Evolutionary conservation across 2,888 invertebrate species (phyloP).

Genomic region (Crocallis elinguaria): DNA sequence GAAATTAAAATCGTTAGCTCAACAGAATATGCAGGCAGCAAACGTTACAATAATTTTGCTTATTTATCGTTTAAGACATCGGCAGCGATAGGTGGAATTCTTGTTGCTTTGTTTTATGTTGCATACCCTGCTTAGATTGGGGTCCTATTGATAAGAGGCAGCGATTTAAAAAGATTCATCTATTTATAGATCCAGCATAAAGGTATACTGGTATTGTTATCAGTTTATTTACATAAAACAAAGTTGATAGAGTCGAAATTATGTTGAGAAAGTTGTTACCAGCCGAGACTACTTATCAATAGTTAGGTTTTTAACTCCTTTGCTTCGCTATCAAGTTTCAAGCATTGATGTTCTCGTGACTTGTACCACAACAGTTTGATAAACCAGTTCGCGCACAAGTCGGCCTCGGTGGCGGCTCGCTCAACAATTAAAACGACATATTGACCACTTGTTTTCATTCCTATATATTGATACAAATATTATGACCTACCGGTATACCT

Average conservation of each 20-base stretch:
- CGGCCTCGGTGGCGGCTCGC: slow-evolving; percentile 75
- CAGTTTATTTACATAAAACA: slow-evolving; percentile 1
- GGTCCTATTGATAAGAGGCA: slow-evolving; percentile 46
- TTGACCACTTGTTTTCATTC: slow-evolving; percentile 77
- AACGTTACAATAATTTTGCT: slow-evolving; percentile 31
- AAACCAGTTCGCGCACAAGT: slow-evolving; percentile 79
- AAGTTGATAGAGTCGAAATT: not conserved
- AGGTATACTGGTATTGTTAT: not conserved
- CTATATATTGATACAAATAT: slow-evolving; percentile 68
- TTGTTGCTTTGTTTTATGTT: slow-evolving; percentile 46
- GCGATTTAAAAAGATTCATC: slow-evolving; percentile 22
- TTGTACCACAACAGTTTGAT: slow-evolving; percentile 60
- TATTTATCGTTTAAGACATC: slow-evolving; percentile 42
- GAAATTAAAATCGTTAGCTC: slow-evolving; percentile 21
- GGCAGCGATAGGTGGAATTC: slow-evolving; percentile 41
- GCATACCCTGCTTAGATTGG: slow-evolving; percentile 40
- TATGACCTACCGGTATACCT: slow-evolving; percentile 56
- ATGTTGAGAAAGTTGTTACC: not conserved
- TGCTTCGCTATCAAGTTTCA: too few species aligned
- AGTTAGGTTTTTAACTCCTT: too few species aligned
- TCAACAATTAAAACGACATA: slow-evolving; percentile 78
- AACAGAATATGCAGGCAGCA: slow-evolving; percentile 13
- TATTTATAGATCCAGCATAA: not conserved
- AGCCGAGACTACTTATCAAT: not conserved
- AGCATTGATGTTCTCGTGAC: slow-evolving; percentile 46